phyloP scores from a whole-genome alignment of 53 echinoderm and acorn worm genomes.

The Holothuria leucospilota region DNA sequence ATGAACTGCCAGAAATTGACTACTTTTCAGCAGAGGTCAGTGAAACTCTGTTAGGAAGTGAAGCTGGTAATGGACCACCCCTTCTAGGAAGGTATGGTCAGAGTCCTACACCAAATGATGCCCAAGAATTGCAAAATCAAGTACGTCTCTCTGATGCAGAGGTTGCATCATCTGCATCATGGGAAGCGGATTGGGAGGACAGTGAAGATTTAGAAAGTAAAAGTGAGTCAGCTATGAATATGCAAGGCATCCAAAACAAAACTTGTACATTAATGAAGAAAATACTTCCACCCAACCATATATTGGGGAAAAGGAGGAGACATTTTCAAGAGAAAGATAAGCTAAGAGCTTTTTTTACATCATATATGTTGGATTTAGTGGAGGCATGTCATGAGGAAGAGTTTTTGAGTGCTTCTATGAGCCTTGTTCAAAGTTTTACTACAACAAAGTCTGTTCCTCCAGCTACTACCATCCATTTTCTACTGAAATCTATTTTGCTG shows the following conservation, averaged over 20 bases:
- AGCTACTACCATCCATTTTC: neutral
- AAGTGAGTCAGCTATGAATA: too few species aligned
- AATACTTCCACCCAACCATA: too few species aligned
- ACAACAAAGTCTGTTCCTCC: neutral
- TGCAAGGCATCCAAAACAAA: too few species aligned
- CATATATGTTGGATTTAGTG: conserved; percentile 6
- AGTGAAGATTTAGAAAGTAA: too few species aligned
- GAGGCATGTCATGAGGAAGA: conserved; percentile 33
- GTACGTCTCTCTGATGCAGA: neutral
- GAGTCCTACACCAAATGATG: neutral
- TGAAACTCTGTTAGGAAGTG: neutral
- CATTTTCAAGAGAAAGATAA: neutral
- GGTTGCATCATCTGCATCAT: neutral
- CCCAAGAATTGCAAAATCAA: neutral
- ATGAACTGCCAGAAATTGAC: conserved; percentile 17
- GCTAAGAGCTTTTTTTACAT: neutral
- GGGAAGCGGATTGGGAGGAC: too few species aligned
- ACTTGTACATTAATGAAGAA: too few species aligned
- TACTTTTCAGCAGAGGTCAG: conserved; percentile 1
- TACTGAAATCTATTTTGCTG: conserved; percentile 15
- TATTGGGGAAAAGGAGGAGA: too few species aligned
- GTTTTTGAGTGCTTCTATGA: neutral
- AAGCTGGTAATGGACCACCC: neutral
- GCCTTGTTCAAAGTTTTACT: neutral
- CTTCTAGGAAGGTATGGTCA: neutral